These are phyloP conservation scores for Pantherophis guttatus DNA, from an alignment of 2,113 vertebrate genomes.

Conservation along the genomic window DNA sequence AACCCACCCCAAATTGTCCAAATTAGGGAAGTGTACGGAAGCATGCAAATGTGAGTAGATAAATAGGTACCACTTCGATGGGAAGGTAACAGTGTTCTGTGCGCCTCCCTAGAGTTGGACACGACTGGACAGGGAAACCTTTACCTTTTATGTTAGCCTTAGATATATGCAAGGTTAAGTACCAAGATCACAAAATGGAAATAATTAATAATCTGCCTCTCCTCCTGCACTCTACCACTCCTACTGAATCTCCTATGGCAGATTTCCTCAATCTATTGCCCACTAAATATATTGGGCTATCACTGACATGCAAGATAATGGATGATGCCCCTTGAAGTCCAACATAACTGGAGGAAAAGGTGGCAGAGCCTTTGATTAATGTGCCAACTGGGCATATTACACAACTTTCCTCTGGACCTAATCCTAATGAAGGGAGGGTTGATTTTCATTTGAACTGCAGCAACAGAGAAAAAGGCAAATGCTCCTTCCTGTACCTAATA, in stretches of 20 bases:
- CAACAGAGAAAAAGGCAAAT: neutral
- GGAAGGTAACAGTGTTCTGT: neutral
- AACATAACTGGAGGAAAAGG: neutral
- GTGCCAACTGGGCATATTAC: neutral
- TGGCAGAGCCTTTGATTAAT: neutral
- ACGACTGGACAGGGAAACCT: neutral
- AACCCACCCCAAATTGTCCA: neutral
- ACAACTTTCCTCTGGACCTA: neutral
- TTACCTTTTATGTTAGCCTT: neutral
- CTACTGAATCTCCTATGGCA: neutral
- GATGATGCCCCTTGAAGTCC: neutral
- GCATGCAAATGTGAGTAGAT: neutral
- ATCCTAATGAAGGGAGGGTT: neutral
- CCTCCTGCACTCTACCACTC: neutral
- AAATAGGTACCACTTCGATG: neutral
- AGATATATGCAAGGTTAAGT: neutral
- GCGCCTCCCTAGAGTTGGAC: too few relatives aligned
- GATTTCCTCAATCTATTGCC: neutral
- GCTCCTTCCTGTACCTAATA: neutral
- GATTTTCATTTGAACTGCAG: neutral
- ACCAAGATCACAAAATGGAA: neutral
- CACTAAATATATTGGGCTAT: neutral
- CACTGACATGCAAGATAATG: neutral
- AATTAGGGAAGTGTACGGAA: neutral
- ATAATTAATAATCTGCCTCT: neutral